Conservation (phyloP, 37 sponge, comb jelly and placozoan genomes). For the Aplysina aerophoba region DNA sequence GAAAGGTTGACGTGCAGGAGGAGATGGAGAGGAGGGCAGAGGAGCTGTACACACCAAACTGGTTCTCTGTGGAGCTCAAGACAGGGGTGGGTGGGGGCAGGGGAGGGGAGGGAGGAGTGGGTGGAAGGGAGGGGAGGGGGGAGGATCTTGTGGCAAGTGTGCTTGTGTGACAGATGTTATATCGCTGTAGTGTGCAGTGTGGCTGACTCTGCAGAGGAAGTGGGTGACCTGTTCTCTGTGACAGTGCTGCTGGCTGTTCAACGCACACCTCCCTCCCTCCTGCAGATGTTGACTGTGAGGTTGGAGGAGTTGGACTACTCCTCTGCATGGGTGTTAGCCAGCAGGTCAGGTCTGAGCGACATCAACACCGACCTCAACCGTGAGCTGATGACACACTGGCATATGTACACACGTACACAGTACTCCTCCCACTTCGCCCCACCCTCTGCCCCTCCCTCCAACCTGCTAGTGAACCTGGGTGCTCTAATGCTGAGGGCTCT, state of each 20-base stretch:
- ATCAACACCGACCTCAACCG: conserved; percentile 53
- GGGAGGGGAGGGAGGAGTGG: no score
- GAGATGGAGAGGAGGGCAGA: conserved; percentile 68
- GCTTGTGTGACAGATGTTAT: no score
- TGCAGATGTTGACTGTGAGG: conserved; percentile 65
- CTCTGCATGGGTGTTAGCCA: conserved; percentile 70
- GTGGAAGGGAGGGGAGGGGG: no score
- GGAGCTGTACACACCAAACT: conserved; percentile 87
- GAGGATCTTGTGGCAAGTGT: no score
- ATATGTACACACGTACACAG: no score
- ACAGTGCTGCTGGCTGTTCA: no score
- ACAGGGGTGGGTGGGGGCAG: conserved; percentile 96
- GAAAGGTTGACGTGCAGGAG: conserved; percentile 84
- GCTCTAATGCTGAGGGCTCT: conserved; percentile 70
- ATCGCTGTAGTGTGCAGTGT: no score
- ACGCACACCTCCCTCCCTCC: background rate
- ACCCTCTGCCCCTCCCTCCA: no score
- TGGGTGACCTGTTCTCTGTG: no score
- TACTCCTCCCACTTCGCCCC: no score
- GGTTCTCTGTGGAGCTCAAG: conserved; percentile 92
- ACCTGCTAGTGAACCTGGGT: conserved; percentile 77
- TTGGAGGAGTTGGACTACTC: conserved; percentile 76
- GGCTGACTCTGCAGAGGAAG: no score
- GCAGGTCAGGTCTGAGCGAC: conserved; percentile 30
- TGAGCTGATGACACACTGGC: no score